Conservation (phyloP, 2,888 invertebrate species). For the Apantesis nais region DNA sequence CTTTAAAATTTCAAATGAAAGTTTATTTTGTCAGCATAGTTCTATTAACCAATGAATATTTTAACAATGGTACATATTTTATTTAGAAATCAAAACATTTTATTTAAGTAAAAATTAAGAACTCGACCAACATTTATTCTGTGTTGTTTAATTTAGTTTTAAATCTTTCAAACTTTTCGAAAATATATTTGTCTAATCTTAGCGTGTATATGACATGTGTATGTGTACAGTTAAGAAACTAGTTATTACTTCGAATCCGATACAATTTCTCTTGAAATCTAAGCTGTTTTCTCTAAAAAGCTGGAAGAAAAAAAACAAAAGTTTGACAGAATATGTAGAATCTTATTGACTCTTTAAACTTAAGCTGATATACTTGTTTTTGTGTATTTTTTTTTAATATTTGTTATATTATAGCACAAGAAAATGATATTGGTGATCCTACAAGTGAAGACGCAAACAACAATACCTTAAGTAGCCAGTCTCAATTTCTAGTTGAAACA, state of each 20-base stretch:
- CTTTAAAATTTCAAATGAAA: constrained; percentile 4
- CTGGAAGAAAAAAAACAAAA: not conserved
- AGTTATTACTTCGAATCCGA: not conserved
- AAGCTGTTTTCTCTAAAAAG: not conserved
- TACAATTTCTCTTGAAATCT: not conserved
- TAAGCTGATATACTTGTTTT: not conserved
- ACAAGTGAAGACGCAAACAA: not conserved
- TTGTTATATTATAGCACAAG: constrained; percentile 1
- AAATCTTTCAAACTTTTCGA: too few species aligned
- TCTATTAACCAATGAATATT: not conserved
- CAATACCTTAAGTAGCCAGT: not conserved
- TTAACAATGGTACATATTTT: constrained; percentile 5
- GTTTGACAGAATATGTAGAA: not conserved
- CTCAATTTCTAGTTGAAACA: not conserved
- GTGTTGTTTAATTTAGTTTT: not conserved
- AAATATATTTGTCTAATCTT: too few species aligned
- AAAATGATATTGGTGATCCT: not conserved
- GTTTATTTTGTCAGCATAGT: not conserved
- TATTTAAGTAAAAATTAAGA: not conserved
- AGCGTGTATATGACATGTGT: not conserved
- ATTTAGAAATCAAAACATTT: not conserved
- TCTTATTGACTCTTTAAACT: not conserved
- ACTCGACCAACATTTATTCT: not conserved
- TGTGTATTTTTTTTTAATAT: not conserved
- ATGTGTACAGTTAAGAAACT: not conserved